Conservation (phyloP, 1,140 invertebrate species). For the Pollicipes pollicipes region DNA sequence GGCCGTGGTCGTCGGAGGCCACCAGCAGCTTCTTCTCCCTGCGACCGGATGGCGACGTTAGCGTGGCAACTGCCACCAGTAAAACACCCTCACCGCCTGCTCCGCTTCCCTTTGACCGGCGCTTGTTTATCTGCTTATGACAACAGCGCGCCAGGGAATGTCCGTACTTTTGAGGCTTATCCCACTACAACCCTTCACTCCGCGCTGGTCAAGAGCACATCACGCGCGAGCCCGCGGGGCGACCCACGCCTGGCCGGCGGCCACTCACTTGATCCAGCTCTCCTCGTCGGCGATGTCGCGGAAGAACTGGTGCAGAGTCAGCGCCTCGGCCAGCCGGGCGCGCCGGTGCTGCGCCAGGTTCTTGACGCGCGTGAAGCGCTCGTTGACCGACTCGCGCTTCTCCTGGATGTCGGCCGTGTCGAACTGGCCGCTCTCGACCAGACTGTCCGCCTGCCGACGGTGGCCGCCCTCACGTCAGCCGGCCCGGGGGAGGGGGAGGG, state of each 20-base stretch:
- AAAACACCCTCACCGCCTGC: background rate
- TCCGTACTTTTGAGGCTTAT: no score
- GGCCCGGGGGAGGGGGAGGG: no score
- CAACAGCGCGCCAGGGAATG: no score
- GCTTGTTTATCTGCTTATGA: no score
- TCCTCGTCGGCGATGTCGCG: slow-evolving; percentile 98
- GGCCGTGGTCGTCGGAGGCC: slow-evolving; percentile 92
- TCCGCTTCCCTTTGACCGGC: no score
- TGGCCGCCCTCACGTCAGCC: no score
- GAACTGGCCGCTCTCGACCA: slow-evolving; percentile 88
- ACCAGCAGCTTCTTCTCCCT: slow-evolving; percentile 91
- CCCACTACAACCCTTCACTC: no score
- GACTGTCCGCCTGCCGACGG: slow-evolving; percentile 71
- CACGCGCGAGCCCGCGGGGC: no score
- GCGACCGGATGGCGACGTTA: background rate
- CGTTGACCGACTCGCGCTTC: slow-evolving; percentile 79
- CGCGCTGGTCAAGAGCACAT: no score
- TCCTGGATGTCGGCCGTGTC: slow-evolving; percentile 83
- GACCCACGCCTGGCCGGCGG: no score
- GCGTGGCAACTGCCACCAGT: no score
- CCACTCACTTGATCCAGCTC: slow-evolving; percentile 89
- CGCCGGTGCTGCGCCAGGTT: slow-evolving; percentile 80
- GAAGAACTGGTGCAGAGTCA: slow-evolving; percentile 98
- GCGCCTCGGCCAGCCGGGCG: slow-evolving; percentile 77
- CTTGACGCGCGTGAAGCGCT: slow-evolving; percentile 79